Evolutionary conservation across 2,888 invertebrate species (phyloP).

Genomic region (Netelia virgata): DNA sequence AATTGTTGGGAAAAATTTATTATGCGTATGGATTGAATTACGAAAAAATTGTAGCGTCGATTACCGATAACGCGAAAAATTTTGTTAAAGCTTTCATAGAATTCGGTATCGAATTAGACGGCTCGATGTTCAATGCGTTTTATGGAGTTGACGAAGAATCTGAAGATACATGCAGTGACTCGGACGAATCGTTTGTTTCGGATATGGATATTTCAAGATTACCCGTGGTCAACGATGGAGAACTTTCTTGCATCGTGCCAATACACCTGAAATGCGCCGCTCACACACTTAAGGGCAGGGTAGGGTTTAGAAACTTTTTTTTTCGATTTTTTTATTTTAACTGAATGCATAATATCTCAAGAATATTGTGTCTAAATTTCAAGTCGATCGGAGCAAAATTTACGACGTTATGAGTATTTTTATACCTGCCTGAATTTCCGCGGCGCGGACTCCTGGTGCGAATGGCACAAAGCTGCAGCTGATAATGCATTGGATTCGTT

Average conservation of each 20-base stretch:
- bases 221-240: background rate
- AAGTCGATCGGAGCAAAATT: too few species aligned
- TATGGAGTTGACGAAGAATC: background rate
- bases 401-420: too few species aligned
- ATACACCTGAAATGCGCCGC: constrained; percentile 14
- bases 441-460: too few species aligned
- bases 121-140: background rate
- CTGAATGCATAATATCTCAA: too few species aligned
- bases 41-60: constrained; percentile 22
- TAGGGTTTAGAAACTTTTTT: too few species aligned
- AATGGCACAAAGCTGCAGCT: too few species aligned
- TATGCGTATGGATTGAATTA: background rate
- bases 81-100: constrained; percentile 41
- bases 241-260: constrained; percentile 13
- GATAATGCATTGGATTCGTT: too few species aligned
- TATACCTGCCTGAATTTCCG: too few species aligned
- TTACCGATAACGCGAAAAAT: constrained; percentile 35
- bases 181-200: constrained; percentile 7
- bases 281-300: too few species aligned
- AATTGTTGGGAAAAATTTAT: constrained; percentile 9
- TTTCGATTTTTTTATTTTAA: too few species aligned
- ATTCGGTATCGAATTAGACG: constrained; percentile 11
- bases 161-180: background rate
- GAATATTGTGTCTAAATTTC: too few species aligned
- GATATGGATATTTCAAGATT: constrained; percentile 1